Evolutionary conservation across 1,140 invertebrate genomes (phyloP), one percentile per base, ranked within the genome.

Genomic region (Heliothis subflexa): DNA sequence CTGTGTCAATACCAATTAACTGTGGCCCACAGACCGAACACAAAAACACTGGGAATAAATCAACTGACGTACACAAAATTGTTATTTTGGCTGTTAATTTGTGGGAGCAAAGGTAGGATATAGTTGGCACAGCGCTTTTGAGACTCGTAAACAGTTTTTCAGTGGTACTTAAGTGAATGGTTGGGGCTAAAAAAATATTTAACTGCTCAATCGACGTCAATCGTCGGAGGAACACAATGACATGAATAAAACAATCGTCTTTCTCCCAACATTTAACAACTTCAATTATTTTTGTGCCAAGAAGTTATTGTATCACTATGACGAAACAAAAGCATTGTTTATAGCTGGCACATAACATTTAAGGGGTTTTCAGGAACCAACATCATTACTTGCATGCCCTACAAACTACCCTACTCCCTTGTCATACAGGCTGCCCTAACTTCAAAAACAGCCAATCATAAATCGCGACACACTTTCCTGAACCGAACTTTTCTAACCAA

Each of bases 1-100:
- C 82, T 78, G 79, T 72, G 79, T 83, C 82, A 80, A 83, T 83
- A 81, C 79, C 82, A 83, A 83, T 75, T 75, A 75, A 75, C 47
- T 54, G 59, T 62, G 59, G 59, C 45, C 73, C 59, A 62, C 73
- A 75, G 49, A 33, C 45, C n/a, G 73, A 52, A 62, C 33, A 40
- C 57, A 75, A 75, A 74, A 75, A 62, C 57, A 75, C 47, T 50
- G 59, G 21, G 47, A 62, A 75, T 75, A 75, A 75, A 75, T 75
- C 73, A 75, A 75, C 59, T 50, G 49, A 64, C 71, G 52, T 21
- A 70, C 47, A 74, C 49, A 64, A 47, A 50, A 54, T 40, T 64
- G 49, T 75, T 73, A 62, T 52, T 62, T 75, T 62, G 50, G 5
- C 55, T 59, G 71, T 59, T 72, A 57, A 61, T 61, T 74, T 28